A percentile compares a stretch with the other conserved stretches of the same genome.
phyloP scores from a whole-genome alignment of 2,888 invertebrate species.

The Phyllotreta cruciferae region DNA sequence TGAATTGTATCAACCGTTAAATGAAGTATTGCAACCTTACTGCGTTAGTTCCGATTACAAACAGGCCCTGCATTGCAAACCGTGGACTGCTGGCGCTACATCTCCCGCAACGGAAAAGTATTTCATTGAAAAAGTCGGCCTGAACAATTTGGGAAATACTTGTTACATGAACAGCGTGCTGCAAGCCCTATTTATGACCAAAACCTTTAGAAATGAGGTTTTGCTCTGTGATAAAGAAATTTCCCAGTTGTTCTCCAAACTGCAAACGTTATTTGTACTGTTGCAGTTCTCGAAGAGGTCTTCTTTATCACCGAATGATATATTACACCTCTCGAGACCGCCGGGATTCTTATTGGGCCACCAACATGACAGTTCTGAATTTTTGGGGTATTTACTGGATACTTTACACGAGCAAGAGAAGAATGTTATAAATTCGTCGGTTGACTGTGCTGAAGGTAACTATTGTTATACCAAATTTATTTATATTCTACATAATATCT shows the following conservation, averaged over 20 bases:
- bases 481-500: not conserved
- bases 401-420: constrained; percentile 77
- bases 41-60: constrained; percentile 51
- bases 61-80: constrained; percentile 52
- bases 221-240: constrained; percentile 64
- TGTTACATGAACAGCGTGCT: constrained; percentile 90
- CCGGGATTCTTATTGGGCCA: constrained; percentile 78
- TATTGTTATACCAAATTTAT: constrained; percentile 16
- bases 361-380: constrained; percentile 91
- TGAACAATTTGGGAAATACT: constrained; percentile 85
- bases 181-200: constrained; percentile 83
- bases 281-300: constrained; percentile 72
- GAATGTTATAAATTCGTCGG: constrained; percentile 27
- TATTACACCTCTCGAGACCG: constrained; percentile 75
- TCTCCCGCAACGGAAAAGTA: constrained; percentile 44
- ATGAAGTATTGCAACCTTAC: constrained; percentile 53
- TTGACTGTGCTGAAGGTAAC: constrained; percentile 36
- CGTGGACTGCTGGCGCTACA: constrained; percentile 56
- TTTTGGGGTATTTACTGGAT: constrained; percentile 77
- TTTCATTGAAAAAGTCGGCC: constrained; percentile 69
- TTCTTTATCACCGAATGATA: constrained; percentile 75
- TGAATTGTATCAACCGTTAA: constrained; percentile 53
- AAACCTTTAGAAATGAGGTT: constrained; percentile 76
- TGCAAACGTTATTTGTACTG: constrained; percentile 78
- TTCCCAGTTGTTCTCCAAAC: constrained; percentile 66